These are phyloP conservation scores for Atta cephalotes DNA, from an alignment of 1,140 invertebrate genomes.

Conservation along the genomic window DNA sequence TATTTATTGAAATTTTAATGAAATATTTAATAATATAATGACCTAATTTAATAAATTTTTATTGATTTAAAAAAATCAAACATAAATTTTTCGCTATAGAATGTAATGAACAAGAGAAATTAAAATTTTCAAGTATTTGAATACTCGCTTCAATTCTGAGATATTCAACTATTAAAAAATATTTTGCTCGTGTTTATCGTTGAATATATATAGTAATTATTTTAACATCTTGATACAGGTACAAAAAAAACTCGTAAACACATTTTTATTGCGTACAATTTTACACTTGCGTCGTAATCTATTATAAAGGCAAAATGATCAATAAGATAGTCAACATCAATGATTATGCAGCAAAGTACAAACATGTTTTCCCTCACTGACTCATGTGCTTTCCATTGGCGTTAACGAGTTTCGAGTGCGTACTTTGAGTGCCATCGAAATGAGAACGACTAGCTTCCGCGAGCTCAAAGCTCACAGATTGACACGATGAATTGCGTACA, in stretches of 20 bases:
- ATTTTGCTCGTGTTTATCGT: not conserved
- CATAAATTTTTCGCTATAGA: not conserved
- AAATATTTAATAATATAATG: not conserved
- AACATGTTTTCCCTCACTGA: constrained; percentile 46
- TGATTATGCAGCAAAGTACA: constrained; percentile 4
- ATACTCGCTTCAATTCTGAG: not conserved
- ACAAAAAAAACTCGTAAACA: not conserved
- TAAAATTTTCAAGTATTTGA: not conserved
- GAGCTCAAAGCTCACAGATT: constrained; percentile 7
- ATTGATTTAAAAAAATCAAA: not conserved
- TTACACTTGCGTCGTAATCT: not conserved
- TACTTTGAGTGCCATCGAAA: constrained; percentile 10
- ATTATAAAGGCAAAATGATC: constrained; percentile 22
- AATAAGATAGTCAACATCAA: not conserved
- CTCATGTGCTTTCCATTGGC: constrained; percentile 28
- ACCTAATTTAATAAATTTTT: constrained; percentile 10
- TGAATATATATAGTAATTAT: not conserved
- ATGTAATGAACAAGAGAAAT: not conserved
- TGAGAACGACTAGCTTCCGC: constrained; percentile 27
- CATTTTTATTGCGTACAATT: constrained; percentile 5
- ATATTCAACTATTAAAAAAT: not conserved
- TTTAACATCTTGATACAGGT: not conserved
- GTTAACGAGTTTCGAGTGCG: not conserved
- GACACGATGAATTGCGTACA: constrained; percentile 25
- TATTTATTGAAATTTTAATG: constrained; percentile 4